phyloP scores from a whole-genome alignment of 1,140 invertebrate species.

The Papilio aristodemus region DNA sequence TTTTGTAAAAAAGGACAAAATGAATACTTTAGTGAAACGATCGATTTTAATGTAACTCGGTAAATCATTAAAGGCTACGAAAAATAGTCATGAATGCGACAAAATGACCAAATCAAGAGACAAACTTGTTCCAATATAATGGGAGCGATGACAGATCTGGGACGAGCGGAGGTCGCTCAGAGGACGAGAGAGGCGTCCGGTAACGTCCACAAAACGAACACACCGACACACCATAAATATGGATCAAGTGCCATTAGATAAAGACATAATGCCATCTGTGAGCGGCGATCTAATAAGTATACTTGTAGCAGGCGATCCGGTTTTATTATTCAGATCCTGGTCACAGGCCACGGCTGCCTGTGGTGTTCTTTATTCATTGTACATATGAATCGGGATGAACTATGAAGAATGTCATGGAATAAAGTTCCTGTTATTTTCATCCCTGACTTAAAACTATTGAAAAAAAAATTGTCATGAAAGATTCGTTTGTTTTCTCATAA shows the following conservation, averaged over 20 bases:
- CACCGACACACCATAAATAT: background rate
- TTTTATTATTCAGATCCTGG: background rate
- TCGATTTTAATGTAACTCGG: background rate
- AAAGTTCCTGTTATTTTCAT: too few species aligned
- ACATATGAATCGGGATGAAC: too few species aligned
- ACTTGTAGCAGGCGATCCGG: too few species aligned
- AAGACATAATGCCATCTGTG: background rate
- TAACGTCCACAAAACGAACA: constrained; percentile 1
- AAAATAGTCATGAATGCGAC: background rate
- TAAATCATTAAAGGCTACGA: constrained; percentile 15
- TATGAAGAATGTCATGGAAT: too few species aligned
- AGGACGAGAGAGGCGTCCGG: background rate
- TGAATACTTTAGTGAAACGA: background rate
- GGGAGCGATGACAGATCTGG: constrained; percentile 19
- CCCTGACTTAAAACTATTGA: too few species aligned
- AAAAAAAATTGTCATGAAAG: too few species aligned
- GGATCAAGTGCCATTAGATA: constrained; percentile 3
- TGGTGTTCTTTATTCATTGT: too few species aligned
- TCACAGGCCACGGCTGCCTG: background rate
- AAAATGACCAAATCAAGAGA: constrained; percentile 20
- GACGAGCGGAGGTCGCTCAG: constrained; percentile 17
- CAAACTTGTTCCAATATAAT: background rate
- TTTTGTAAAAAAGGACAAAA: constrained; percentile 21
- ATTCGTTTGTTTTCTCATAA: too few species aligned
- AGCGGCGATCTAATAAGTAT: background rate